These are phyloP conservation scores for Neomorphus geoffroyi DNA, from an alignment of 2,797 vertebrate genomes.

Conservation along the genomic window DNA sequence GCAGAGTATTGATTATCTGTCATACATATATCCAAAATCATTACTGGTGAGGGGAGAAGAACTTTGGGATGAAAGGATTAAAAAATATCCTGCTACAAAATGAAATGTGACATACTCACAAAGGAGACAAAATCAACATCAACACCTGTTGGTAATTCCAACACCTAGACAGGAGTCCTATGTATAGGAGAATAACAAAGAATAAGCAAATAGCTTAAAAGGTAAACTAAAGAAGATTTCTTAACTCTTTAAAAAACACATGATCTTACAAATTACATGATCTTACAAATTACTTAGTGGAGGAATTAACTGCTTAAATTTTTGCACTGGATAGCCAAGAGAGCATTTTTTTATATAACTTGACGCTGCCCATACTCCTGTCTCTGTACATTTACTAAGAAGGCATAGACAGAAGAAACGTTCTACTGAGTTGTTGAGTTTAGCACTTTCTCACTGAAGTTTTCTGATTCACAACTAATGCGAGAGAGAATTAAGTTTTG, in stretches of 20 bases:
- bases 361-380: rapidly evolving
- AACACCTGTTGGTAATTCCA: background rate
- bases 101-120: background rate
- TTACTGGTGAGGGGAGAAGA: background rate
- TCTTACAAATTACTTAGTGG: background rate
- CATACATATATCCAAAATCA: background rate
- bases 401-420: background rate
- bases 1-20: background rate
- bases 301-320: background rate
- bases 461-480: background rate
- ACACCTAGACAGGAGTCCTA: background rate
- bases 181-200: rapidly evolving
- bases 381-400: background rate
- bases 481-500: background rate
- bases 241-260: background rate
- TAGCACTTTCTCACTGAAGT: background rate
- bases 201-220: background rate
- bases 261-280: background rate
- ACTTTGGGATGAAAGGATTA: background rate
- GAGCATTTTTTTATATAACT: background rate
- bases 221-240: background rate
- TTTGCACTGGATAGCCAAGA: background rate
- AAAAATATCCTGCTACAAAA: background rate
- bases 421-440: background rate
- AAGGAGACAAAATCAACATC: background rate